These are phyloP conservation scores for Phrynocephalus vlangalii DNA, from an alignment of 2,797 vertebrate species.

Conservation along the genomic window DNA sequence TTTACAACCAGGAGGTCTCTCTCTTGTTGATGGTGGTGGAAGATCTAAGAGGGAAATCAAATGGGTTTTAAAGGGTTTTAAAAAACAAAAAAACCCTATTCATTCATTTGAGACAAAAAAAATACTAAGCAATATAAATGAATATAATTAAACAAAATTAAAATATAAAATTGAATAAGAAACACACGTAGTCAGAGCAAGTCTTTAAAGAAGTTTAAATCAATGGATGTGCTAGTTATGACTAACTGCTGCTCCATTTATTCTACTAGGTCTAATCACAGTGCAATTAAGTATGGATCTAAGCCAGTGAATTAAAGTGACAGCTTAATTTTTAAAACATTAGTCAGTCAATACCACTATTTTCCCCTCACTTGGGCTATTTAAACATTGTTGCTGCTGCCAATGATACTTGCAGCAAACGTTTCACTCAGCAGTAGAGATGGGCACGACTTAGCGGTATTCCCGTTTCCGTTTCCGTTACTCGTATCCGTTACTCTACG, in stretches of 20 bases:
- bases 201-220: not conserved
- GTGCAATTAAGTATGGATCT: not conserved
- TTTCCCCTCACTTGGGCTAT: not conserved
- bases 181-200: not conserved
- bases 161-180: constrained; percentile 9
- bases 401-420: not conserved
- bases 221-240: not conserved
- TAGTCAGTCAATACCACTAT: not conserved
- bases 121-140: constrained; percentile 7
- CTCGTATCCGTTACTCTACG: no score
- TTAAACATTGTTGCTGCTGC: not conserved
- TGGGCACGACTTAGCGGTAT: no score
- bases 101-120: constrained; percentile 51
- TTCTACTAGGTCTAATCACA: not conserved
- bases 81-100: not conserved
- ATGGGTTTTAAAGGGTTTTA: no score
- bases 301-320: not conserved
- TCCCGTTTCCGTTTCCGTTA: no score
- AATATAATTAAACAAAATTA: constrained; percentile 19
- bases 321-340: constrained; percentile 3
- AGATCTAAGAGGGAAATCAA: constrained; percentile 79
- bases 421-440: no score
- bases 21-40: constrained; percentile 89
- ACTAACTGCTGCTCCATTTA: not conserved
- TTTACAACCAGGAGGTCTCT: constrained; percentile 89